Evolutionary conservation across 1,140 invertebrate species (phyloP), one percentile per base, ranked within the genome.

Genomic region (Rhizoglyphus robini): DNA sequence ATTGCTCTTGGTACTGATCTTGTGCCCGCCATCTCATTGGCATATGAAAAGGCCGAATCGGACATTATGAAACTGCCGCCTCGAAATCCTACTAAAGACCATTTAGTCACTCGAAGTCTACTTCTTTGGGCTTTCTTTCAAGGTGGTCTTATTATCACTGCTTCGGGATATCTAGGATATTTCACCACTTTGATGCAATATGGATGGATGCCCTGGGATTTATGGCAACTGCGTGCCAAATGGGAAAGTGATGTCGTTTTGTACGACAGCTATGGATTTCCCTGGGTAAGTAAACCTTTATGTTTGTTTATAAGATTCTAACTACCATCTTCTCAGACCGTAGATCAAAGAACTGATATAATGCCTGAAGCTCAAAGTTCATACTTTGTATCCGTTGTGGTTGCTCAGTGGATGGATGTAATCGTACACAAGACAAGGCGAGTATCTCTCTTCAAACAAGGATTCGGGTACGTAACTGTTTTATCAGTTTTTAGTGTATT

Each of bases 1-100:
- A 98, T 99, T 81, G 95, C 98, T 84, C 83, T 99, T 76, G 95
- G 95, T 85, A 99, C 95, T 74, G 95, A 99, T 84, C 97, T 98
- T 93, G 79, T 83, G 34, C 83, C 83, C n/a, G 83, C 83, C 68
- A 84, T 84, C 73, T 83, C 83, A 23, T 76, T 86, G 57, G 83
- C 83, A 60, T 85, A 86, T 72, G 83, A 85, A 78, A 76, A 79
- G 69, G 80, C 83, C 54, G 83, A 85, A 74, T 78, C 76, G 64
- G 84, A 85, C 75, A 85, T 85, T 72, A 86, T 85, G 83, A 80
- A 85, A 74, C 81, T 83, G 66, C 97, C 98, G 81, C 90, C 91
- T 71, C 84, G 90, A 80, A 86, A 94, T 82, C 89, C 90, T 75
- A 69, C 78, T 51, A 48, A 27, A 27, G 63, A 64, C 51, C 20